Conservation (phyloP, 1,140 invertebrate genomes). For the Drosophila bocqueti region DNA sequence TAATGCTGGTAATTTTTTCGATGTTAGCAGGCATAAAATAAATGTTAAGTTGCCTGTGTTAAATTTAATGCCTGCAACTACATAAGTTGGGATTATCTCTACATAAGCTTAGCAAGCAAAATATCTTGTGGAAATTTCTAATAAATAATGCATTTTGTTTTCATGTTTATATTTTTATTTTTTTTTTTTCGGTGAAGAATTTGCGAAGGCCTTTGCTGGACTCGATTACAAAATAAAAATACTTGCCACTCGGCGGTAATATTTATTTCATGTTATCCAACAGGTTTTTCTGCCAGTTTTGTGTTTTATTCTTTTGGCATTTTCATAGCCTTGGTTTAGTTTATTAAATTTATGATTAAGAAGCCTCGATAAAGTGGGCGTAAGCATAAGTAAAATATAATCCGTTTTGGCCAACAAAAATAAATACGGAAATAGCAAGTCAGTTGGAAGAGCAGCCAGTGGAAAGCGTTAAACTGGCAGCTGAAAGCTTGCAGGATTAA, state of each 20-base stretch:
- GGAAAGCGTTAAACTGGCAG: conserved; percentile 9
- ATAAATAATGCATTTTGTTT: not conserved
- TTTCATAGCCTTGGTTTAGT: conserved; percentile 17
- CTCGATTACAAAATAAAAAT: not conserved
- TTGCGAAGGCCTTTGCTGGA: not conserved
- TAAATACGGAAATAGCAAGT: not conserved
- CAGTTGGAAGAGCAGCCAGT: not conserved
- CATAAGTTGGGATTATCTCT: not conserved
- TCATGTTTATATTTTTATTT: not conserved
- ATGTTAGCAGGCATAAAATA: conserved; percentile 37
- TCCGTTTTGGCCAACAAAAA: not conserved
- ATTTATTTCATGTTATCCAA: conserved; percentile 5
- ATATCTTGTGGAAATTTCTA: not conserved
- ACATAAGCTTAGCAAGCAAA: not conserved
- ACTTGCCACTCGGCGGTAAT: not conserved
- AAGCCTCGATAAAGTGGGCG: not conserved
- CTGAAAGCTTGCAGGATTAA: conserved; percentile 6
- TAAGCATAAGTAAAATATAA: not conserved
- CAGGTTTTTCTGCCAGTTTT: not conserved
- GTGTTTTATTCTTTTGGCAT: conserved; percentile 15
- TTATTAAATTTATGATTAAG: no score
- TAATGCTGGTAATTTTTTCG: conserved; percentile 37
- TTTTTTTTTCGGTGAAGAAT: not conserved
- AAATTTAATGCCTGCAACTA: conserved; percentile 8
- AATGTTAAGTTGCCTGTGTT: conserved; percentile 8